Conservation (phyloP, 2,888 invertebrate genomes). For the Listrodromus nycthemerus region DNA sequence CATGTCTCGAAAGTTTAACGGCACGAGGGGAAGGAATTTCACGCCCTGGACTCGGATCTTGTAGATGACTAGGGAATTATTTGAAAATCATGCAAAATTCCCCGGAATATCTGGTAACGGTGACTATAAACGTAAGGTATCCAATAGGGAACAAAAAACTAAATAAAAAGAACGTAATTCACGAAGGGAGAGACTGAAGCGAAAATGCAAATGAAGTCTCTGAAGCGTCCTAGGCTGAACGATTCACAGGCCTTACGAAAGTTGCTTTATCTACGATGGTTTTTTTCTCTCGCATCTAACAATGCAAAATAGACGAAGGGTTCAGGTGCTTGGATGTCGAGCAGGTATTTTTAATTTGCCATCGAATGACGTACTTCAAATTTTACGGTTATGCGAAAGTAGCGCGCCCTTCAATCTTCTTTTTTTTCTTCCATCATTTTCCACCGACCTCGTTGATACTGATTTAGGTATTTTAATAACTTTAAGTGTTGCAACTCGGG, state of each 20-base stretch:
- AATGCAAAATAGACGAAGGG: conserved; percentile 2
- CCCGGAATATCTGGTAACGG: conserved; percentile 32
- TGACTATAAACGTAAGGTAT: conserved; percentile 12
- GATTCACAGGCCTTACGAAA: conserved; percentile 30
- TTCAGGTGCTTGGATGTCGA: conserved; percentile 18
- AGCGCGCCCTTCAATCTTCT: not conserved
- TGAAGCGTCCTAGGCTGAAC: conserved; percentile 16
- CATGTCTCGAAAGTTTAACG: conserved; percentile 47
- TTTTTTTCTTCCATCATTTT: conserved; percentile 23
- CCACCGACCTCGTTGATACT: conserved; percentile 23
- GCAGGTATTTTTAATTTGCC: conserved; percentile 46
- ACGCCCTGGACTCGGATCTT: conserved; percentile 25
- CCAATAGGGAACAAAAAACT: not conserved
- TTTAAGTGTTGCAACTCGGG: conserved; percentile 49
- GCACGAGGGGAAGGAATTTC: conserved; percentile 14
- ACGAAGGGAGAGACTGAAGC: not conserved
- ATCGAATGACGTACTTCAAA: conserved; percentile 3
- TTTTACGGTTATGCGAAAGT: conserved; percentile 33
- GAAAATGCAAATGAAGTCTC: conserved; percentile 47
- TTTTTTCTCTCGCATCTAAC: conserved; percentile 13
- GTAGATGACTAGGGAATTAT: conserved; percentile 36
- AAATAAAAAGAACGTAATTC: not conserved
- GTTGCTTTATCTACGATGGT: conserved; percentile 22
- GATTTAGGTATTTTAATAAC: conserved; percentile 64
- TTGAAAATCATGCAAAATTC: conserved; percentile 55